Percentiles rank a stretch among this genome's conserved stretches.
phyloP scores from a whole-genome alignment of 2,113 vertebrate genomes.

The Cochlearius cochlearius region DNA sequence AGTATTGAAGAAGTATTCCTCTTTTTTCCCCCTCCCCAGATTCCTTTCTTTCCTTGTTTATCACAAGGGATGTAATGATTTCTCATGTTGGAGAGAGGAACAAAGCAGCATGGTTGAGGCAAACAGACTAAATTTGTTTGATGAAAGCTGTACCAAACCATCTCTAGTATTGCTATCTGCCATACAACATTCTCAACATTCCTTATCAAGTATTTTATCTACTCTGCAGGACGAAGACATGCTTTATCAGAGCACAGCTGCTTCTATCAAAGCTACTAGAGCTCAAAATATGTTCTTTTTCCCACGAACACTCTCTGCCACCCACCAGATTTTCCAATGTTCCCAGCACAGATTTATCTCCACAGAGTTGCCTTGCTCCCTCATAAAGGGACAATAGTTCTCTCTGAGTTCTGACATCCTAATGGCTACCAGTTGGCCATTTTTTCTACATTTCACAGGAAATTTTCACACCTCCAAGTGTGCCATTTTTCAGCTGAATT shows the following conservation, averaged over 20 bases:
- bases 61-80: not conserved
- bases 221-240: not conserved
- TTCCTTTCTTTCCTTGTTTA: not conserved
- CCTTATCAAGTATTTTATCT: not conserved
- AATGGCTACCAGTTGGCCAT: slow-evolving; percentile 10
- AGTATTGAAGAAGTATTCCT: not conserved
- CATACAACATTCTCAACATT: not conserved
- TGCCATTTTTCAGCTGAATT: slow-evolving; percentile 49
- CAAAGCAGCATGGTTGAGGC: not conserved
- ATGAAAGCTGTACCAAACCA: not conserved
- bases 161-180: not conserved
- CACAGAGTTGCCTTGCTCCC: not conserved
- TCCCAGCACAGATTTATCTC: slow-evolving; percentile 36
- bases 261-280: not conserved
- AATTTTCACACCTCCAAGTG: slow-evolving; percentile 16
- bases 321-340: not conserved
- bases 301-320: not conserved
- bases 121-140: not conserved
- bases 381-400: slow-evolving; percentile 40
- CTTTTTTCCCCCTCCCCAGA: not conserved
- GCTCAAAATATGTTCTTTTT: not conserved
- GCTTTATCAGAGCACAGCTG: not conserved
- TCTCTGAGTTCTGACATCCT: slow-evolving; percentile 20
- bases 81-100: not conserved
- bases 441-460: slow-evolving; percentile 35